These are phyloP conservation scores for Carduelis carduelis DNA, from an alignment of 2,797 vertebrate genomes.

Conservation along the genomic window DNA sequence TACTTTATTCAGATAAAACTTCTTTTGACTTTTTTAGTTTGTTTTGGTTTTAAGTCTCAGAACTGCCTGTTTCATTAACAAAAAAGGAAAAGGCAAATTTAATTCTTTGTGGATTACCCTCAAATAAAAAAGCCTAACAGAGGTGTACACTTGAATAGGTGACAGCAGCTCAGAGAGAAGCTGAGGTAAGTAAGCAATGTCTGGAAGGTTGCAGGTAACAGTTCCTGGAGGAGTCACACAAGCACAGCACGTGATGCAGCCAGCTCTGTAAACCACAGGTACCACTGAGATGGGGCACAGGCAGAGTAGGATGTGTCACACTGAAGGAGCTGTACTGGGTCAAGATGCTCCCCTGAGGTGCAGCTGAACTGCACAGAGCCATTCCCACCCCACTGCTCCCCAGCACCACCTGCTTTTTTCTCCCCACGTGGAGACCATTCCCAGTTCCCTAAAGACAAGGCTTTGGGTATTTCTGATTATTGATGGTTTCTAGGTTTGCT, in stretches of 20 bases:
- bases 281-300: not conserved
- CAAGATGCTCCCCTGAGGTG: not conserved
- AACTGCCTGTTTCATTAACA: not conserved
- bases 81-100: not conserved
- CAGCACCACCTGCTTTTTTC: not conserved
- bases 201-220: not conserved
- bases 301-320: not conserved
- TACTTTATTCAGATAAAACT: not conserved
- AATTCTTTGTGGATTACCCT: not conserved
- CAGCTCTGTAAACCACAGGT: not conserved
- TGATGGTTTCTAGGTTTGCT: not conserved
- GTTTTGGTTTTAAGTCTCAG: not conserved
- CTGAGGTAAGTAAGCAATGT: not conserved
- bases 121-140: not conserved
- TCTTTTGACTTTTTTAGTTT: not conserved
- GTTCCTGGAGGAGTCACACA: not conserved
- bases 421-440: not conserved
- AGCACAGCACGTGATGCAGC: not conserved
- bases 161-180: not conserved
- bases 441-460: not conserved
- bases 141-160: not conserved
- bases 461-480: not conserved
- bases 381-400: not conserved
- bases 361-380: not conserved
- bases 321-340: not conserved